Percentiles rank a stretch among this genome's conserved stretches.
Conservation (phyloP, 2,797 vertebrate genomes). For the Xenopus petersii region DNA sequence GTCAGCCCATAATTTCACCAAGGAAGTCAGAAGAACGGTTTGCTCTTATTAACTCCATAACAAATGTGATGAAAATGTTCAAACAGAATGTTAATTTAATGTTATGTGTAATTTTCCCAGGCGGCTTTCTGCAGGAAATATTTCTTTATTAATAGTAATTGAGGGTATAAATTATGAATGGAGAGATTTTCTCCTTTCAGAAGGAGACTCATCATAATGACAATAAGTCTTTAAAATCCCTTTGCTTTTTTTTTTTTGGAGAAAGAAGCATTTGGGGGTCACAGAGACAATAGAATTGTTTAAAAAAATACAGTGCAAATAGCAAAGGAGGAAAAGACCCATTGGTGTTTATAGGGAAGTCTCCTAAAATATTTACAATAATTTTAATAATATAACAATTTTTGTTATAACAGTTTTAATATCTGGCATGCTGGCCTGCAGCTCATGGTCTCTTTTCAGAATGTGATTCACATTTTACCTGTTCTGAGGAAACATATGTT, state of each 20-base stretch:
- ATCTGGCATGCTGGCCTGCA: too few species aligned
- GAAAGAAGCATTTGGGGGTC: slow-evolving; percentile 43
- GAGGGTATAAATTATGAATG: slow-evolving; percentile 99
- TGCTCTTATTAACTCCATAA: slow-evolving; percentile 98
- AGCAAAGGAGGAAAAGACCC: too few species aligned
- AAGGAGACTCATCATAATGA: slow-evolving; percentile 92
- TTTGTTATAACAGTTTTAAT: too few species aligned
- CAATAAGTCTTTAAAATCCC: slow-evolving; percentile 93
- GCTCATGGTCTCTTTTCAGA: too few species aligned
- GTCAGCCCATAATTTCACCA: slow-evolving; percentile 98
- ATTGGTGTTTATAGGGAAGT: background rate
- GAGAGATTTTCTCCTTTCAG: slow-evolving; percentile 91
- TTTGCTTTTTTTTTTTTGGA: slow-evolving; percentile 59
- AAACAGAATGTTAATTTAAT: slow-evolving; percentile 99
- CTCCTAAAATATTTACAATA: background rate
- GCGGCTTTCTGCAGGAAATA: slow-evolving; percentile 90
- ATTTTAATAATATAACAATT: too few species aligned
- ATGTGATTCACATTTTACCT: too few species aligned
- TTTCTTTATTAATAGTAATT: slow-evolving; percentile 99
- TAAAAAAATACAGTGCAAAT: slow-evolving; percentile 31
- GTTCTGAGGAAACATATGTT: too few species aligned
- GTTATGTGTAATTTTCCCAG: slow-evolving; percentile 97
- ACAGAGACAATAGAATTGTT: slow-evolving; percentile 51
- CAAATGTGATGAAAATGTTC: slow-evolving; percentile 98
- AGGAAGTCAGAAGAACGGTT: slow-evolving; percentile 98